Evolutionary conservation across 2,888 invertebrate genomes (phyloP).

Genomic region (Dromius quadrimaculatus): DNA sequence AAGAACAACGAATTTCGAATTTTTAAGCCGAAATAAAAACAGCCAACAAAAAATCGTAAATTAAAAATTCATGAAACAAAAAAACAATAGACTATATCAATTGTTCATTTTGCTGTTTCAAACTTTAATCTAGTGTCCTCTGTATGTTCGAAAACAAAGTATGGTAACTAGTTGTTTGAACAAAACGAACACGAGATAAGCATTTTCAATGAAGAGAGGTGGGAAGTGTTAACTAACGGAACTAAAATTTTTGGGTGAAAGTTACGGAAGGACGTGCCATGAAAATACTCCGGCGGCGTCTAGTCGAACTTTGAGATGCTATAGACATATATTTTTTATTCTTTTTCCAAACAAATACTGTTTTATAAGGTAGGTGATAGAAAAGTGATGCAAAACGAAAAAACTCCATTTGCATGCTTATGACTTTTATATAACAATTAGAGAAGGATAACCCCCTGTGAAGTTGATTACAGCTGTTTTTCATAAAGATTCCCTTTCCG

Average conservation of each 20-base stretch:
- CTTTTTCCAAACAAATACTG: too few species aligned
- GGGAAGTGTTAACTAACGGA: slow-evolving; percentile 1
- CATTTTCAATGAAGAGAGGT: neutral
- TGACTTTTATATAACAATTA: too few species aligned
- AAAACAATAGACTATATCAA: neutral
- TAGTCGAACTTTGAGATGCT: neutral
- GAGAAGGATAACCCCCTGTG: too few species aligned
- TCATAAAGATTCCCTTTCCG: too few species aligned
- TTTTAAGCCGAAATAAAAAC: too few species aligned
- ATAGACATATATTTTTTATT: too few species aligned
- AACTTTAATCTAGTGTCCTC: neutral
- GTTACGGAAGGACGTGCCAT: slow-evolving; percentile 4
- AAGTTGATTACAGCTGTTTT: too few species aligned
- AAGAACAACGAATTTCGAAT: too few species aligned
- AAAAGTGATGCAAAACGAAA: too few species aligned
- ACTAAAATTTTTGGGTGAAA: slow-evolving; percentile 25
- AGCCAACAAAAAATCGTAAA: too few species aligned
- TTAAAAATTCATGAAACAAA: neutral
- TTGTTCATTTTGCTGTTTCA: neutral
- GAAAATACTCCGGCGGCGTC: neutral
- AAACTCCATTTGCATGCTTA: too few species aligned
- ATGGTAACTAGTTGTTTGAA: slow-evolving; percentile 1
- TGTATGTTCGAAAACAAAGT: neutral
- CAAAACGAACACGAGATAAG: slow-evolving; percentile 4
- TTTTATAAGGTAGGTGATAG: too few species aligned